phyloP scores from a whole-genome alignment of 2,113 vertebrate species.

The Recurvirostra avosetta region DNA sequence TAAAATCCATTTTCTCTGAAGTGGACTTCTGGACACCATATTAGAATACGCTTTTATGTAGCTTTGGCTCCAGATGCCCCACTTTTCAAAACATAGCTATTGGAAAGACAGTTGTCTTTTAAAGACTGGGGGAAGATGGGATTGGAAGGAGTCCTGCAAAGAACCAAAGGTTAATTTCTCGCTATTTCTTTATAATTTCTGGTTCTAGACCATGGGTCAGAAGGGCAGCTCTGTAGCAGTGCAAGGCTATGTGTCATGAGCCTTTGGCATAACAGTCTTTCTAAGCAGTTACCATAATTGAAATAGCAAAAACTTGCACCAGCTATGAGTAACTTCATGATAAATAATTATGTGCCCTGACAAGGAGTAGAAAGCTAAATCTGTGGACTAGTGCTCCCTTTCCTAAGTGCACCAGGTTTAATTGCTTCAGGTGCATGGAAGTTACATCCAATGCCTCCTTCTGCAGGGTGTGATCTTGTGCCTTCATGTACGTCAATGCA shows the following conservation, averaged over 20 bases:
- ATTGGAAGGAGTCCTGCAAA: background rate
- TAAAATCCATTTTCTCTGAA: background rate
- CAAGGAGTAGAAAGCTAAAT: background rate
- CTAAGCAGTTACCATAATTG: background rate
- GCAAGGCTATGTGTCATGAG: background rate
- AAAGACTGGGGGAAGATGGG: background rate
- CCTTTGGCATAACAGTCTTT: background rate
- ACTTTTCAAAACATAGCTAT: background rate
- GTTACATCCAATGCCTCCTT: background rate
- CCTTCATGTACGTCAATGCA: background rate
- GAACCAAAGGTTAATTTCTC: background rate
- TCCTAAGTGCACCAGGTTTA: background rate
- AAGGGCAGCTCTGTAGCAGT: background rate
- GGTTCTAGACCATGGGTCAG: background rate
- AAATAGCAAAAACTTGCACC: background rate
- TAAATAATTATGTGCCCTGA: background rate
- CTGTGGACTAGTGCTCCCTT: background rate
- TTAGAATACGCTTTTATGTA: background rate
- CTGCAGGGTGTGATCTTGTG: background rate
- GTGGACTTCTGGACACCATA: background rate
- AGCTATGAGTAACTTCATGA: background rate
- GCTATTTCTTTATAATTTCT: background rate
- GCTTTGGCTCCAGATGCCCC: background rate
- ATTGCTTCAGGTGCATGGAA: background rate
- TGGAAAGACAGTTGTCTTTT: background rate